These are phyloP conservation scores for Macaria notata DNA, from an alignment of 2,888 invertebrate genomes.

Conservation along the genomic window DNA sequence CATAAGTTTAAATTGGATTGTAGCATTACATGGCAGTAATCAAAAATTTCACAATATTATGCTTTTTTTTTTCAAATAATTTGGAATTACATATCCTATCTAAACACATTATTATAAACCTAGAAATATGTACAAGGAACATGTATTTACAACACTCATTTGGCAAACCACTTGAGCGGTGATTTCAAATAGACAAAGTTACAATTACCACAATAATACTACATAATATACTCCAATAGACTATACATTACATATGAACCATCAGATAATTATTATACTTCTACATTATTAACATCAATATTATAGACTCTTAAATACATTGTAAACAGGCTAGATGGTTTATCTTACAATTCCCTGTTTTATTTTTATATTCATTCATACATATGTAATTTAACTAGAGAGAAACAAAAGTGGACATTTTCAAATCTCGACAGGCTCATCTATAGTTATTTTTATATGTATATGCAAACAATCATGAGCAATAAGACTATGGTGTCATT, in stretches of 20 bases:
- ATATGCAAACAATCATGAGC: neutral
- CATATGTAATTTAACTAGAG: too few relatives aligned
- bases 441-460: too few relatives aligned
- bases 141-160: conserved; percentile 62
- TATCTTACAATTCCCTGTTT: too few relatives aligned
- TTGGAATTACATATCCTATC: neutral
- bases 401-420: too few relatives aligned
- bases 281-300: too few relatives aligned
- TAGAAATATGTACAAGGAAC: conserved; percentile 19
- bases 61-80: too few relatives aligned
- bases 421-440: too few relatives aligned
- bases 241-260: neutral
- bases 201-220: conserved; percentile 30
- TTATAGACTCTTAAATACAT: too few relatives aligned
- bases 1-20: neutral
- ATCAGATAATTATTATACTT: neutral
- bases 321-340: too few relatives aligned
- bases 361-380: too few relatives aligned
- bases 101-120: neutral
- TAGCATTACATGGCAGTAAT: conserved; percentile 1
- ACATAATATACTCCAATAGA: conserved; percentile 25
- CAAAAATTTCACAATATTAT: neutral
- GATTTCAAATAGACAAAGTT: conserved; percentile 34
- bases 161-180: conserved; percentile 75
- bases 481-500: conserved; percentile 2